These are phyloP conservation scores for Piaya cayana DNA, from an alignment of 2,113 vertebrate genomes.

Conservation along the genomic window DNA sequence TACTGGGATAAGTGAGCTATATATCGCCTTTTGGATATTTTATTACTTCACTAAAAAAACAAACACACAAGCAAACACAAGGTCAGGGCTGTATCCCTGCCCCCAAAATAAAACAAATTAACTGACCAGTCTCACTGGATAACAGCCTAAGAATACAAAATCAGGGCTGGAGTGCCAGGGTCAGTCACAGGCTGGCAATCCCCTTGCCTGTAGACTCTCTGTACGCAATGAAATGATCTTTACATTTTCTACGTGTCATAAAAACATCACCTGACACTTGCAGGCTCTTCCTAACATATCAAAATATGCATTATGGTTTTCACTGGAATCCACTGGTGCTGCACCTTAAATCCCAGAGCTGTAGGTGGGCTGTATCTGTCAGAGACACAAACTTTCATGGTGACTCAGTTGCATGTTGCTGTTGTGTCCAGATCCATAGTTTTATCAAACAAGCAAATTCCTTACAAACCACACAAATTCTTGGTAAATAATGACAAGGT, in stretches of 20 bases:
- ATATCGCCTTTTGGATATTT: neutral
- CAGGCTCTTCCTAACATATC: neutral
- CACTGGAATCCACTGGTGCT: neutral
- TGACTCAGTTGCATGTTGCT: neutral
- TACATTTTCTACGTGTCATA: neutral
- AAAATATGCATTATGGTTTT: neutral
- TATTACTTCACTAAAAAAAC: neutral
- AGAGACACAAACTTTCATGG: fast-evolving
- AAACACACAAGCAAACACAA: neutral
- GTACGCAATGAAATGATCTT: neutral
- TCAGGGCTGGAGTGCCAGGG: too few species aligned
- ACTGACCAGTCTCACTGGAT: neutral
- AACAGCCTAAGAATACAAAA: neutral
- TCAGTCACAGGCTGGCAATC: neutral
- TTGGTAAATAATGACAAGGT: neutral
- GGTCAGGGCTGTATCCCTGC: neutral
- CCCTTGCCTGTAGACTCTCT: neutral
- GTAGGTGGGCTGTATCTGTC: fast-evolving
- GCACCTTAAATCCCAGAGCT: neutral
- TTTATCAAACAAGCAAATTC: neutral
- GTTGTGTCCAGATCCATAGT: neutral
- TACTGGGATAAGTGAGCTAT: neutral
- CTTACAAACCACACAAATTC: neutral
- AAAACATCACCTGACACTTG: neutral
- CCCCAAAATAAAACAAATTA: neutral